Base-by-base conservation (phyloP, 2,888 invertebrate species). In the Plagodis dolabraria region DNA sequence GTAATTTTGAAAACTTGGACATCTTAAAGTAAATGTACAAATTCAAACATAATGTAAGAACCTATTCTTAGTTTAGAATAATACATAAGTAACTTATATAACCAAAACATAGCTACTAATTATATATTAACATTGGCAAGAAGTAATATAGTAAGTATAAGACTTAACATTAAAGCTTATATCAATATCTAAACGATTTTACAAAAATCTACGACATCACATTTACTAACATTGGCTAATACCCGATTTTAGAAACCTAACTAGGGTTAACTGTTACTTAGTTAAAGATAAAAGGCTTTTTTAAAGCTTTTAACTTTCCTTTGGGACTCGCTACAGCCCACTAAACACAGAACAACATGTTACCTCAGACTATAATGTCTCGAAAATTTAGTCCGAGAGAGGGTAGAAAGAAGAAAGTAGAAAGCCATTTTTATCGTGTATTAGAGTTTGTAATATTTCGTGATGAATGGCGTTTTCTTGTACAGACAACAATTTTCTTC, bases 201-300 rank as follows among this genome's bases (percentile, higher is more conserved):
- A 86, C 77, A 86, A 86, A 86, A 85, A 68, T 63, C 86, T 87
- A 87, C 75, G 79, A 81, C 74, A 79, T 84, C 85, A 85, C 82
- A 76, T 72, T 75, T 63, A 76, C 80, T 85, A 84, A 83, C 79
- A 79, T 79, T 77, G 76, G 74, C 65, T 70, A 61, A 63, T 77
- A 82, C 77, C 77, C 80, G 59, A 79, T 76, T 76, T 48, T 53
- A 56, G 33, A 61, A 71, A 58, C 59, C 65, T 65, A 65, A 43
- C 58, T 56, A 57, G 48, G 55, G 48, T 60, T 64, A 61, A 54
- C 49, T 60, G 57, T 60, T 65, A 65, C 55, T 63, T 34, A 44
- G 22, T 45, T 57, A 53, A 53, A 59, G 53, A 66, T 51, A 50
- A 54, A 72, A 75, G 64, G 63, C 64, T 70, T 67, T 49, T 44